Conservation (phyloP, 2,113 vertebrate species). For the Felis catus region F.catus_Fca126_mat1.0 CM031419.1:203721501-203722000, state of each 20-base stretch:
- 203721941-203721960: background rate
- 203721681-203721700: background rate
- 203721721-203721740: background rate
- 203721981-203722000: background rate
- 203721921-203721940: background rate
- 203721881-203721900: background rate
- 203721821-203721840: background rate
- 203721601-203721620: background rate
- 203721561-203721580: background rate
- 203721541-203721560: background rate
- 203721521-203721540: background rate
- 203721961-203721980: slow-evolving; percentile 16
- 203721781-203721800: background rate
- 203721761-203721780: background rate
- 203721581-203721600: background rate
- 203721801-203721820: background rate
- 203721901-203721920: slow-evolving; percentile 20
- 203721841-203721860: background rate
- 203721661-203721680: background rate
- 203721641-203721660: background rate
- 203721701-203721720: background rate
- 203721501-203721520: background rate
- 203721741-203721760: background rate
- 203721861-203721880: background rate
- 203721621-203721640: background rate